A percentile compares a stretch with the other conserved stretches of the same genome.
phyloP scores from a whole-genome alignment of 2,113 vertebrate genomes.

The Pterocles burchelli region DNA sequence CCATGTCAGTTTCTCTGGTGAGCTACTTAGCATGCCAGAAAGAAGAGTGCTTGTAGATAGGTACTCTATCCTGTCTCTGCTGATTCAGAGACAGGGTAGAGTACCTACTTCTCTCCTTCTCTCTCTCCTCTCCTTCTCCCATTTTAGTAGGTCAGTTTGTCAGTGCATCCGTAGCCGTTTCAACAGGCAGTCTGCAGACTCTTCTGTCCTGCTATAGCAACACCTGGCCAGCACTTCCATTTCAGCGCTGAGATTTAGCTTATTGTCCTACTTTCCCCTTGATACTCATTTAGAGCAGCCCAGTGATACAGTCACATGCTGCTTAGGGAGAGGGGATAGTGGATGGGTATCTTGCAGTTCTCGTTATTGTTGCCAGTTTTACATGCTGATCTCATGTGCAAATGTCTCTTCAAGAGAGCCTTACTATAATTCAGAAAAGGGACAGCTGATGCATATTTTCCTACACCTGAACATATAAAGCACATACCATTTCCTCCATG shows the following conservation, averaged over 20 bases:
- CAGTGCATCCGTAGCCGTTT: not conserved
- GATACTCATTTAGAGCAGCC: not conserved
- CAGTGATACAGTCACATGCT: not conserved
- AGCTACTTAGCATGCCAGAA: not conserved
- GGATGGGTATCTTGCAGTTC: not conserved
- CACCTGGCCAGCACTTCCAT: not conserved
- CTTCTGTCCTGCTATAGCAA: not conserved
- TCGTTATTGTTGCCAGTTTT: not conserved
- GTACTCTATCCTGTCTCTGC: too few relatives aligned
- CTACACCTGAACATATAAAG: not conserved
- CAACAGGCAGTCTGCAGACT: not conserved
- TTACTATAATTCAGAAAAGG: not conserved
- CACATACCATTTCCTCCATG: not conserved
- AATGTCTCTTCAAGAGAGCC: not conserved
- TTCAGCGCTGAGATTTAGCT: not conserved
- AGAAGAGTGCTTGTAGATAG: too few relatives aligned
- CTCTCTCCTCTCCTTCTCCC: not conserved
- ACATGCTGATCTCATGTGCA: not conserved
- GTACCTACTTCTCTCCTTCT: not conserved
- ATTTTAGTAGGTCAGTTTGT: not conserved
- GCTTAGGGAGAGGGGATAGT: not conserved
- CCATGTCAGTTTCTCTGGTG: not conserved
- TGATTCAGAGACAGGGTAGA: not conserved
- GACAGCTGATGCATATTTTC: not conserved
- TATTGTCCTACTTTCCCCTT: not conserved